Evolutionary conservation across 1,140 invertebrate species (phyloP).

Genomic region (Apis dorsata): DNA sequence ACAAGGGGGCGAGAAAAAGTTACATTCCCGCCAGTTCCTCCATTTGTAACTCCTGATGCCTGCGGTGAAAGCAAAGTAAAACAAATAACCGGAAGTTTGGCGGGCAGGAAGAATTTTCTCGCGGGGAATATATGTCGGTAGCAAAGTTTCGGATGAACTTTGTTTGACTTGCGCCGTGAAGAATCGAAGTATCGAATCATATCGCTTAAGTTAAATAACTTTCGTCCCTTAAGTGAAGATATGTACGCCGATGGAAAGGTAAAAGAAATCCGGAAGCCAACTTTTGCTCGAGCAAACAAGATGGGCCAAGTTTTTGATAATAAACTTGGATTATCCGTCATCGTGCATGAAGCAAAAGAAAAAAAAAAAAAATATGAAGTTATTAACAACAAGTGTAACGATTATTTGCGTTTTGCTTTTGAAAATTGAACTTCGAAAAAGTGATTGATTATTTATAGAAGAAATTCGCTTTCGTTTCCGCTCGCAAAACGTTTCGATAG

Average conservation of each 20-base stretch:
- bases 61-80: conserved; percentile 64
- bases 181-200: conserved; percentile 70
- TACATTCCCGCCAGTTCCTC: conserved; percentile 39
- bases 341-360: background rate
- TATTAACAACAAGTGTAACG: too few species aligned
- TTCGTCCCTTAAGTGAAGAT: conserved; percentile 50
- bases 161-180: conserved; percentile 59
- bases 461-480: too few species aligned
- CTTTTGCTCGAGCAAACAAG: conserved; percentile 7
- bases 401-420: too few species aligned
- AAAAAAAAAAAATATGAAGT: too few species aligned
- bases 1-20: conserved; percentile 34
- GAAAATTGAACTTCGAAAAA: too few species aligned
- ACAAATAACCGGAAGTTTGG: conserved; percentile 61
- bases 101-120: conserved; percentile 49
- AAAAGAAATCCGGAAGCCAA: conserved; percentile 4
- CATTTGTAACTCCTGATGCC: conserved; percentile 40
- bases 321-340: conserved; percentile 14
- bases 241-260: conserved; percentile 23
- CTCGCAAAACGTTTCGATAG: too few species aligned
- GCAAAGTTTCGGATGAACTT: conserved; percentile 61
- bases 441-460: too few species aligned
- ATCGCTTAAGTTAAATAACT: conserved; percentile 71
- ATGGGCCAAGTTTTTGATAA: conserved; percentile 47
- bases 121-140: conserved; percentile 58